Evolutionary conservation across 2,113 vertebrate genomes (phyloP).

Genomic region (Pedionomus torquatus): DNA sequence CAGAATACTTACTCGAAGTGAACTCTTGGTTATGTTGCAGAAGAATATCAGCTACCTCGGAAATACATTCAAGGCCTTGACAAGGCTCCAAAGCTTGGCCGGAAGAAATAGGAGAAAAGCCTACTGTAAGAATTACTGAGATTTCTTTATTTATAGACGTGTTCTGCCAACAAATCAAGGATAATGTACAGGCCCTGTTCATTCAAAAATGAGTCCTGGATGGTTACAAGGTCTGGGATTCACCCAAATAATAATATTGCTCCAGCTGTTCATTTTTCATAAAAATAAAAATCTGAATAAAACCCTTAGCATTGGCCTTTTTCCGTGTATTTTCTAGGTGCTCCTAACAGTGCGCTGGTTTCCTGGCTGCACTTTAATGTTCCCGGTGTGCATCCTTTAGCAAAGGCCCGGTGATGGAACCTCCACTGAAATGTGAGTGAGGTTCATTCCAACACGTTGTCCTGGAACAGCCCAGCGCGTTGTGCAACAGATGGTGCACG

Average conservation of each 20-base stretch:
- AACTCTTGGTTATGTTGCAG: constrained; percentile 76
- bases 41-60: constrained; percentile 89
- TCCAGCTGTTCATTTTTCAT: constrained; percentile 34
- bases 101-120: constrained; percentile 82
- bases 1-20: neutral
- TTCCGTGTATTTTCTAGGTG: neutral
- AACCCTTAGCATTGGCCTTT: neutral
- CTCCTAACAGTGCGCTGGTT: neutral
- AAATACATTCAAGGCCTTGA: constrained; percentile 91
- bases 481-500: accelerated
- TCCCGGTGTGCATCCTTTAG: neutral
- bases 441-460: neutral
- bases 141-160: neutral
- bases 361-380: neutral
- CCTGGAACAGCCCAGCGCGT: neutral
- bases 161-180: neutral
- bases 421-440: neutral
- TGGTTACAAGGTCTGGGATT: neutral
- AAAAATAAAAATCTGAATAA: constrained; percentile 32
- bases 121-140: neutral
- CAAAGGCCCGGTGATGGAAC: neutral
- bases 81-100: constrained; percentile 85
- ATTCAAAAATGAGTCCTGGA: neutral
- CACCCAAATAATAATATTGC: neutral
- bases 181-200: neutral